Percentiles rank a stretch among this genome's conserved stretches.
These are phyloP conservation scores for Aphidoletes aphidimyza DNA, from an alignment of 2,888 invertebrate species.

Conservation along the genomic window DNA sequence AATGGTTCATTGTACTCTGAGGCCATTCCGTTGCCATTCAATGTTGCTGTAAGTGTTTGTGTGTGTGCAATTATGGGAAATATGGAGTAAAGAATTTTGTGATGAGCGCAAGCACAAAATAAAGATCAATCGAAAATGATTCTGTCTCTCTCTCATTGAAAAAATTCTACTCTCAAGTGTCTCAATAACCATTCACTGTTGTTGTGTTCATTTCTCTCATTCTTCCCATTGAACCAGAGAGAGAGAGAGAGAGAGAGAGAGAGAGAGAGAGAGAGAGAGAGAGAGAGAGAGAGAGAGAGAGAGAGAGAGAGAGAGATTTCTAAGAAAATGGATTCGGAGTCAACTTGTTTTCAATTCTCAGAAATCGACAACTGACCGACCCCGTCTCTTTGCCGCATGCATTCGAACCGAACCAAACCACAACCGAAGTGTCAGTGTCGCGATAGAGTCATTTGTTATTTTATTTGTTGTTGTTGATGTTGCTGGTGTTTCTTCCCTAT, in stretches of 20 bases:
- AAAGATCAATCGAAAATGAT: neutral
- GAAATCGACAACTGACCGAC: slow-evolving; percentile 20
- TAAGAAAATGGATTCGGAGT: slow-evolving; percentile 21
- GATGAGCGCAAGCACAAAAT: neutral
- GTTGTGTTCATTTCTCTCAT: too few relatives aligned
- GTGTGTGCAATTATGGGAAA: neutral
- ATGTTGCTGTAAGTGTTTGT: too few relatives aligned
- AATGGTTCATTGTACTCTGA: neutral
- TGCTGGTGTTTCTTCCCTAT: too few relatives aligned
- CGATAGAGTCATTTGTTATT: neutral
- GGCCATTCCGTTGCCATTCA: neutral
- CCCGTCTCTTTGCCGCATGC: neutral
- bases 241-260: too few relatives aligned
- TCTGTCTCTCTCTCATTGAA: neutral
- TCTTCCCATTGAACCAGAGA: too few relatives aligned
- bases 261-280: too few relatives aligned
- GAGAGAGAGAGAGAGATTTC: too few relatives aligned
- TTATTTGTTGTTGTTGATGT: too few relatives aligned
- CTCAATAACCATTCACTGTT: too few relatives aligned
- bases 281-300: too few relatives aligned
- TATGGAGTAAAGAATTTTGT: slow-evolving; percentile 41
- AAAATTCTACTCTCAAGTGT: too few relatives aligned
- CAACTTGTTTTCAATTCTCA: slow-evolving; percentile 24
- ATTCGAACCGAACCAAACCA: neutral
- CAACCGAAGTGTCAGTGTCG: neutral